Conservation (phyloP, 2,113 vertebrate genomes). For the Neogale vison region DNA sequence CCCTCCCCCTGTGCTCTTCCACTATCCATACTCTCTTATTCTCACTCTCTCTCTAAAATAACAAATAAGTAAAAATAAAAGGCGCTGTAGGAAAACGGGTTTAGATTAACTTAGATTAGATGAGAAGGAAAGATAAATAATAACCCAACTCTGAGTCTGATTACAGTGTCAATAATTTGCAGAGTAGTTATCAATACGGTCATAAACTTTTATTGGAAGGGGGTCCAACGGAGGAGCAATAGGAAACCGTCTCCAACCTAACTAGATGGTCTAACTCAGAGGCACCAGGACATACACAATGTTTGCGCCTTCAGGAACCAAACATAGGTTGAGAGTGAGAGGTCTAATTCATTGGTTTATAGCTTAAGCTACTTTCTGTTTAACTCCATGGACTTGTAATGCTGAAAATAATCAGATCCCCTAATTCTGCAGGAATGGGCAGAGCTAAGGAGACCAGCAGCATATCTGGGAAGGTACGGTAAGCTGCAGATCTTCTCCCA, state of each 20-base stretch:
- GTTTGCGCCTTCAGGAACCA: not conserved
- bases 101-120: not conserved
- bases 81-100: not conserved
- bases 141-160: not conserved
- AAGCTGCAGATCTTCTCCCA: not conserved
- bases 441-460: not conserved
- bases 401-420: not conserved
- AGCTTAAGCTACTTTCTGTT: not conserved
- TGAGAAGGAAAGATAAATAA: not conserved
- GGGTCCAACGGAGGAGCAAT: not conserved
- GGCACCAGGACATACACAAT: not conserved
- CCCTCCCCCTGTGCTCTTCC: not conserved
- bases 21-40: not conserved
- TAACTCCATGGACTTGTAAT: not conserved
- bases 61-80: not conserved
- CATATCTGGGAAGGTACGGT: not conserved
- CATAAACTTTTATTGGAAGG: not conserved
- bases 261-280: not conserved
- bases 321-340: no score
- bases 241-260: not conserved
- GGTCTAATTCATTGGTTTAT: not conserved
- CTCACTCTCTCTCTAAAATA: not conserved
- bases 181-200: not conserved
- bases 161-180: not conserved
- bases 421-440: not conserved